phyloP scores from a whole-genome alignment of 1,140 invertebrate species.

The Zaprionus gabonicus region DNA sequence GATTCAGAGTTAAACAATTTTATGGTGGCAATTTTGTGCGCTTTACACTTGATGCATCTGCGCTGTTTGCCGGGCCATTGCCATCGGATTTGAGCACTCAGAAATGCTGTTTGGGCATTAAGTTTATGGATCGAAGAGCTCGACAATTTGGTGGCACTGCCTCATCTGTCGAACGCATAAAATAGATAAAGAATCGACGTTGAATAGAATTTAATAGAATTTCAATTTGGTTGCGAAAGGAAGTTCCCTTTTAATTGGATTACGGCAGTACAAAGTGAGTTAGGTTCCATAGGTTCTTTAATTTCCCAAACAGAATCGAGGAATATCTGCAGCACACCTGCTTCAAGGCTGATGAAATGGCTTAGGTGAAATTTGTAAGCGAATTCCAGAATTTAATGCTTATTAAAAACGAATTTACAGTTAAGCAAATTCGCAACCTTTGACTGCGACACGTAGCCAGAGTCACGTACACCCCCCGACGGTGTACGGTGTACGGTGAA shows the following conservation, averaged over 20 bases:
- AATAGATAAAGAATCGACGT: not conserved
- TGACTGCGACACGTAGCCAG: slow-evolving; percentile 30
- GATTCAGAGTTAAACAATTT: slow-evolving; percentile 37
- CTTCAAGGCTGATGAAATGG: slow-evolving; percentile 28
- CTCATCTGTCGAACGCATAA: not conserved
- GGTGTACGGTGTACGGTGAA: slow-evolving; percentile 9
- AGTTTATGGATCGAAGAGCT: slow-evolving; percentile 36
- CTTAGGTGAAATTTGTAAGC: slow-evolving; percentile 24
- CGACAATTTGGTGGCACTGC: not conserved
- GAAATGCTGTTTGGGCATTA: slow-evolving; percentile 25
- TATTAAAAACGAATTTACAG: slow-evolving; percentile 46
- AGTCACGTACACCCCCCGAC: slow-evolving; percentile 37
- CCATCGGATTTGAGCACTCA: slow-evolving; percentile 27
- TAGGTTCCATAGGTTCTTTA: too few relatives aligned
- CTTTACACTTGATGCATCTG: slow-evolving; percentile 54
- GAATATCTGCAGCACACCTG: not conserved
- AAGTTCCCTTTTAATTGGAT: too few relatives aligned
- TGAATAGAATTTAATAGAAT: too few relatives aligned
- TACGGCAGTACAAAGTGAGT: too few relatives aligned
- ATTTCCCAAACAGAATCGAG: too few relatives aligned
- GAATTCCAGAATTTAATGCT: slow-evolving; percentile 25
- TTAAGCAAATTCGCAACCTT: slow-evolving; percentile 36
- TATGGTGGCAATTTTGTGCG: slow-evolving; percentile 45
- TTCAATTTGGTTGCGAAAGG: too few relatives aligned
- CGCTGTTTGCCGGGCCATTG: slow-evolving; percentile 39